These are phyloP conservation scores for Pionites leucogaster DNA, from an alignment of 2,113 vertebrate species.

Conservation along the genomic window DNA sequence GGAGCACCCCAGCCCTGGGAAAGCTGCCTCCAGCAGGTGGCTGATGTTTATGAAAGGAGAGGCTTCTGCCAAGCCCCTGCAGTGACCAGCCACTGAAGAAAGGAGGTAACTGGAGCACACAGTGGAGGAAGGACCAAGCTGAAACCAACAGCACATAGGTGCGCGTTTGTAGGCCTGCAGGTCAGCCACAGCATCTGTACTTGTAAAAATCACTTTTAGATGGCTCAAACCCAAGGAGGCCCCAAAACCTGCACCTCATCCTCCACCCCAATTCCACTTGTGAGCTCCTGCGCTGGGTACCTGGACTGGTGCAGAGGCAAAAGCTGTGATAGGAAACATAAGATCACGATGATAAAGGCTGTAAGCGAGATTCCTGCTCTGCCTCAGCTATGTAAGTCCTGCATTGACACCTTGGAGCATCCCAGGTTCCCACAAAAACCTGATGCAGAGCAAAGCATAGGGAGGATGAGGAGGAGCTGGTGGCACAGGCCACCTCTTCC, in stretches of 20 bases:
- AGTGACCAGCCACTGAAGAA: accelerated
- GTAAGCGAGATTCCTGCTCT: neutral
- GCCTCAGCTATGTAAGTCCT: accelerated
- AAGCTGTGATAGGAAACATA: neutral
- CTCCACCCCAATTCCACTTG: neutral
- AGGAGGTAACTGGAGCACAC: accelerated
- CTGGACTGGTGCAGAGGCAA: neutral
- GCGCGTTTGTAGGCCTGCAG: accelerated
- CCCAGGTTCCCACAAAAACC: neutral
- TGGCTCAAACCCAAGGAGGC: neutral
- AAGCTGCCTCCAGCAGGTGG: accelerated
- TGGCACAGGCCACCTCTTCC: accelerated
- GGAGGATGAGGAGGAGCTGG: neutral
- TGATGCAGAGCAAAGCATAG: accelerated
- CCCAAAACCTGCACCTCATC: neutral
- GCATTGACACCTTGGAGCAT: accelerated
- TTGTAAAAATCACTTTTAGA: neutral
- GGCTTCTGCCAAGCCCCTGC: accelerated
- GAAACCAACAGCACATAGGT: neutral
- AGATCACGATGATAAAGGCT: neutral
- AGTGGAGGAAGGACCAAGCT: accelerated
- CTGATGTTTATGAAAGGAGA: accelerated
- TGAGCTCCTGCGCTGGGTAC: neutral
- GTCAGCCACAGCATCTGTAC: neutral
- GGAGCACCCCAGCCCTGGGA: neutral